phyloP scores from a whole-genome alignment of 1,140 invertebrate species.

The Lucilia cuprina region DNA sequence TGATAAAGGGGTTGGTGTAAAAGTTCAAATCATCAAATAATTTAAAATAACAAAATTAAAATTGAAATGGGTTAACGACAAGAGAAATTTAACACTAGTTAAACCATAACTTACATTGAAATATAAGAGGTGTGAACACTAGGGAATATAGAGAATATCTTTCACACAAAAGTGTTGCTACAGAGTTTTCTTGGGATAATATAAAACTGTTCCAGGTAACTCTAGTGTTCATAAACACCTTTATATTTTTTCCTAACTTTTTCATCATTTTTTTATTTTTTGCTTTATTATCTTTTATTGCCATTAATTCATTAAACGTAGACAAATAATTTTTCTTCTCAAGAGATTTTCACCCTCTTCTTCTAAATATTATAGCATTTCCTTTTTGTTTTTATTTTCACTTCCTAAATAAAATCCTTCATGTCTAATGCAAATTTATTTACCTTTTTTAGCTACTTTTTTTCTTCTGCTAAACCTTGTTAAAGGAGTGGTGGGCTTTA shows the following conservation, averaged over 20 bases:
- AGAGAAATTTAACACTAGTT: background rate
- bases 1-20: background rate
- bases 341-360: background rate
- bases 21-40: background rate
- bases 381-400: background rate
- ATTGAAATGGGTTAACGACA: background rate
- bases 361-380: background rate
- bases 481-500: background rate
- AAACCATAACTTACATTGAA: too few relatives aligned
- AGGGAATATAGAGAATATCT: too few relatives aligned
- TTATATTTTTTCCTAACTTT: background rate
- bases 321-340: background rate
- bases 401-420: background rate
- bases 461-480: background rate
- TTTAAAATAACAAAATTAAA: background rate
- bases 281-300: conserved; percentile 2
- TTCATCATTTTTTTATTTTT: background rate
- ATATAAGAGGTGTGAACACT: too few relatives aligned
- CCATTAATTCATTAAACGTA: conserved; percentile 14
- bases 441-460: background rate
- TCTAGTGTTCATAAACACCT: background rate
- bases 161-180: too few relatives aligned
- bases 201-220: background rate
- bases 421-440: background rate
- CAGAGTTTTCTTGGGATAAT: too few relatives aligned